Conservation (phyloP, 2,888 invertebrate species). For the Cactoblastis cactorum region DNA sequence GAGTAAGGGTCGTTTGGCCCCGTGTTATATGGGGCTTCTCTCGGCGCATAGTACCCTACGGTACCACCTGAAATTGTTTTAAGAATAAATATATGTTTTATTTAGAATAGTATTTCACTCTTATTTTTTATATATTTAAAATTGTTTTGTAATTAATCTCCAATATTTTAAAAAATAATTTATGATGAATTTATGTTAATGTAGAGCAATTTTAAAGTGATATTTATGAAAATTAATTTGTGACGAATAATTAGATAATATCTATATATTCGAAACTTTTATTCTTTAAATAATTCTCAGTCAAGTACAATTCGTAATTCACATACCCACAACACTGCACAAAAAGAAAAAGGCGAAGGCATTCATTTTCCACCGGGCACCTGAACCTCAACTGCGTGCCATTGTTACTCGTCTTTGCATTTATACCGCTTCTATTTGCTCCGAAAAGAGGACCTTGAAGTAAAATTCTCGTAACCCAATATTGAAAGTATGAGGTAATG, state of each 20-base stretch:
- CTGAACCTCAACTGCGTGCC: constrained; percentile 63
- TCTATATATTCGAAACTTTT: not conserved
- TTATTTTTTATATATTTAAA: not conserved
- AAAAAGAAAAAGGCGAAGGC: constrained; percentile 52
- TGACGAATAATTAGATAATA: too few species aligned
- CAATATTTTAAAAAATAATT: too few species aligned
- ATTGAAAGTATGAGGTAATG: constrained; percentile 78
- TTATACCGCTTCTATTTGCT: constrained; percentile 75
- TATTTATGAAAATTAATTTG: too few species aligned
- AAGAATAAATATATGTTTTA: not conserved
- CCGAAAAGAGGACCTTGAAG: constrained; percentile 75
- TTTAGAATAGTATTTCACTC: too few species aligned
- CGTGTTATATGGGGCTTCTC: constrained; percentile 55
- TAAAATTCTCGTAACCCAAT: constrained; percentile 78
- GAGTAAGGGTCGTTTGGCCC: constrained; percentile 57
- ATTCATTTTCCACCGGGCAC: constrained; percentile 66
- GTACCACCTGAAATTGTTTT: constrained; percentile 52
- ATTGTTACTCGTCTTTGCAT: constrained; percentile 67
- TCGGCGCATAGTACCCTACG: constrained; percentile 56
- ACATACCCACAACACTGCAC: constrained; percentile 68
- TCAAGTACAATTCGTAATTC: constrained; percentile 28
- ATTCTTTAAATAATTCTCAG: not conserved
- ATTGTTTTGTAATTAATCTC: too few species aligned
- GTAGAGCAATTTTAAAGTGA: too few species aligned
- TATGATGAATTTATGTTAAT: too few species aligned